A percentile compares a stretch with the other conserved stretches of the same genome.
Evolutionary conservation across 2,888 invertebrate species (phyloP).

Genomic region (Oligia strigilis): DNA sequence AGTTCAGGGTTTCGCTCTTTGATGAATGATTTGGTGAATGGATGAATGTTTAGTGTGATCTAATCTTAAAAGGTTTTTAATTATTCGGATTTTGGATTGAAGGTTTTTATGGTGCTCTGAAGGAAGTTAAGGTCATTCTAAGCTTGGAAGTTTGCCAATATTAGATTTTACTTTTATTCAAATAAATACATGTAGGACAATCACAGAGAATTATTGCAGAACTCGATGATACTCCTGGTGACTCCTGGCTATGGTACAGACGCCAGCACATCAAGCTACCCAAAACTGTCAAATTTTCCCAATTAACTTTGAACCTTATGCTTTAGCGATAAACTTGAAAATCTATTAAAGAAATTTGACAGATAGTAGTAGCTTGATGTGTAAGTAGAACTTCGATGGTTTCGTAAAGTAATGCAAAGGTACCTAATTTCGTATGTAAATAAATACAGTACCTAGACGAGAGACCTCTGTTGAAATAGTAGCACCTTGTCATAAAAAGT

Average conservation of each 20-base stretch:
- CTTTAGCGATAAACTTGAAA: too few species aligned
- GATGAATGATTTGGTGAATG: slow-evolving; percentile 27
- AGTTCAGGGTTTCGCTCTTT: slow-evolving; percentile 53
- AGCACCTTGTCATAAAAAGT: background rate
- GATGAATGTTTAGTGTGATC: slow-evolving; percentile 14
- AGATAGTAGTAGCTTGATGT: too few species aligned
- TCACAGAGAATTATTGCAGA: background rate
- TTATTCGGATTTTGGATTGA: slow-evolving; percentile 23
- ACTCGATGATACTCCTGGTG: background rate
- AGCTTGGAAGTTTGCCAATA: background rate
- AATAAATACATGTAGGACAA: background rate
- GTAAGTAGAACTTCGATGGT: background rate
- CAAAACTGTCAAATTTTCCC: too few species aligned
- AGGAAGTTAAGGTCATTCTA: background rate
- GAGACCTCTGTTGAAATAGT: slow-evolving; percentile 10
- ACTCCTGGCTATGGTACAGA: background rate
- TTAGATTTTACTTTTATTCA: background rate
- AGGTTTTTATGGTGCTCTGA: slow-evolving; percentile 19
- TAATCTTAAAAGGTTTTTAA: slow-evolving; percentile 34
- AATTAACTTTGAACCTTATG: too few species aligned
- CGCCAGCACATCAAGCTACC: too few species aligned
- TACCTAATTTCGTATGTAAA: too few species aligned
- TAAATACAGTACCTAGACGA: background rate
- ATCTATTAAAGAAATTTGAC: too few species aligned
- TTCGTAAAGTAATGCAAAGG: background rate